Evolutionary conservation across 2,888 invertebrate genomes (phyloP), one percentile per base, ranked within the genome.

Genomic region (Tridacna gigas): DNA sequence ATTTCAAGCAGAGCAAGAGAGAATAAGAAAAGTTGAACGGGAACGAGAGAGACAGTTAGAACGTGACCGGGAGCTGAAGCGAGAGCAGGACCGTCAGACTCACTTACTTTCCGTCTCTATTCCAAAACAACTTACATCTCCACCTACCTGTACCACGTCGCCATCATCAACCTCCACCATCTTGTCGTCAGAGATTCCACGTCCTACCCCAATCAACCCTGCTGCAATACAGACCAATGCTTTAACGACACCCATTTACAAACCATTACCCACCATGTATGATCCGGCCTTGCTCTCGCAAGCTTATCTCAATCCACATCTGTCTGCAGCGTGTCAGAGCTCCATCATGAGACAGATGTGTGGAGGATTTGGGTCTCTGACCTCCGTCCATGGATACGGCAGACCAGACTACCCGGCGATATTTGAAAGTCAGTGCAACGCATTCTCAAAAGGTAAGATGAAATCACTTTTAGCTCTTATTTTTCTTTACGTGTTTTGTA

Each of bases 121-220:
- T 26, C 77, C 86, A 37, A 89, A 89, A 80, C 74, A 82, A 18
- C 76, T 83, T 51, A 67, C 83, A 11, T 85, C 88, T 18, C 79
- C 86, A 22, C 77, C 79, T n/a, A 48, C 79, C 0, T 75, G 76
- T 26, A 74, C 86, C 15, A 73, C 79, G 25, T 69, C 83, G 0
- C 65, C 80, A 26, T 66, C 67, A 66, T 47, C 79, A 20, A n/a
- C 77, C 20, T 48, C 77, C n/a, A 63, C 79, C 0, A 75, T 74
- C 9, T 25, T 79, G 12, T n/a, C 78, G 5, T 26, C 80, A 22
- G 88, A 88, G 45, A 80, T 90, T 63, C 83, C 89, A 22, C 84
- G 89, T 76, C 91, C 91, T n/a, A 90, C 90, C 28, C 91, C 91
- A n/a, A 89, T 91, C 56, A 90, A 90, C 77, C 91, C 91, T 7